Base-by-base conservation (phyloP, 2,113 vertebrate species). In the Herpailurus yagouaroundi region DNA sequence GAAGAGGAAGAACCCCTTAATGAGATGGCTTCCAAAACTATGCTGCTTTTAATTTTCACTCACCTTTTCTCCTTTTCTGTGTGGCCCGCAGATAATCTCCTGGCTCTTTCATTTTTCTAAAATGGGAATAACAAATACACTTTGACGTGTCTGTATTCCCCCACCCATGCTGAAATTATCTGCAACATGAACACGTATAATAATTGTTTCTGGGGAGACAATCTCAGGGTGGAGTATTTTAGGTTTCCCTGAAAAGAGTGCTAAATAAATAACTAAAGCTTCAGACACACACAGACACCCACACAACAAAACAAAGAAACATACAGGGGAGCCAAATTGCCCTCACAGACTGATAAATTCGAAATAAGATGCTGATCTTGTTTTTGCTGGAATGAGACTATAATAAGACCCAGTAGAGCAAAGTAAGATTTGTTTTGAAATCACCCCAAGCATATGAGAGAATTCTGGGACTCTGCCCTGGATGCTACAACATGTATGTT, bases 321-420 rank as follows among this genome's bases (percentile, higher is more conserved):
- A 3, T 73, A 27, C 36, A 29, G 0, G 6, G 77, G 57, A 76
- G 36, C n/a, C 29, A 71, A 63, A 83, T 66, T n/a, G n/a, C 60
- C 41, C 41, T 2, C 19, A 38, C 12, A 14, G 64, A 36, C 38
- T 16, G 80, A 80, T 96, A 92, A 81, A 23, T 97, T 96, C 90
- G 91, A 94, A 96, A 91, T 95, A 93, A 96, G 95, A 97, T 89
- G 3, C 98, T 96, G 96, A 97, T 96, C 90, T 21, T 73, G n/a
- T 88, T 27, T 71, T 84, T 41, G 92, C 94, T 97, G 96, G 85
- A 94, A 77, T 52, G 89, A 79, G 63, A 52, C 27, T 69, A 80
- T 96, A 48, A 89, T 76, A 97, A 98, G 97, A 66, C 9, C 55
- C 63, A 41, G 57, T 63, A 41, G 89, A 92, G 55, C 69, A 89